A percentile compares a stretch with the other conserved stretches of the same genome.
phyloP scores from a whole-genome alignment of 2,888 invertebrate genomes.

The Mythimna albipuncta region DNA sequence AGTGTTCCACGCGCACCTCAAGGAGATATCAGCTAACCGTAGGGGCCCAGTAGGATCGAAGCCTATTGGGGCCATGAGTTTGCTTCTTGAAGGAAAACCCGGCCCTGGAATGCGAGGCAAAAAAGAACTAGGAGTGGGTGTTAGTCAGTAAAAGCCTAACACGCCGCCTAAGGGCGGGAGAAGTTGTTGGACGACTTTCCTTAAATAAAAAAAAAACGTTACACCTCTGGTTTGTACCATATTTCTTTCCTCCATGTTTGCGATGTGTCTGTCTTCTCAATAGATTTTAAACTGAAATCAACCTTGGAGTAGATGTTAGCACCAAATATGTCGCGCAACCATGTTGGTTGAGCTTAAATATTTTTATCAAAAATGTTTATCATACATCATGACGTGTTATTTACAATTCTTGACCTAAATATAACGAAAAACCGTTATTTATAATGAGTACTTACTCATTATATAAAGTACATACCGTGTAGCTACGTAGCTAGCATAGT shows the following conservation, averaged over 20 bases:
- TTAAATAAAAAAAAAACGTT: too few relatives aligned
- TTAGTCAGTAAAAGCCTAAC: too few relatives aligned
- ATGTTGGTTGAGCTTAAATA: slow-evolving; percentile 35
- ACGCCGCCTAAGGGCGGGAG: too few relatives aligned
- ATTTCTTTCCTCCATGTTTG: slow-evolving; percentile 6
- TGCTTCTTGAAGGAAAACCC: too few relatives aligned
- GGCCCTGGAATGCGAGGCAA: too few relatives aligned
- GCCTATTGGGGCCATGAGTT: too few relatives aligned
- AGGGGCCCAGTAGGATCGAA: too few relatives aligned
- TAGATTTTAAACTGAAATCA: slow-evolving; percentile 9
- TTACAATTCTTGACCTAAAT: slow-evolving; percentile 61
- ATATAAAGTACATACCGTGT: slow-evolving; percentile 8
- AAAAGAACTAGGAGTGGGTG: too few relatives aligned
- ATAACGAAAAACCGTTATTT: slow-evolving; percentile 1
- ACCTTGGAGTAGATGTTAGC: slow-evolving; percentile 20
- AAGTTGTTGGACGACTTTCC: too few relatives aligned
- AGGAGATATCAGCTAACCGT: too few relatives aligned
- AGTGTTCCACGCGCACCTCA: too few relatives aligned
- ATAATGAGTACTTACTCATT: slow-evolving; percentile 14
- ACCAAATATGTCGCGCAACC: slow-evolving; percentile 20
- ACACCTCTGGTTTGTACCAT: neutral
- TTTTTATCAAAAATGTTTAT: slow-evolving; percentile 44
- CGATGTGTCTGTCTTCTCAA: neutral
- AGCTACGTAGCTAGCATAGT: too few relatives aligned
- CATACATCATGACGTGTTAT: slow-evolving; percentile 41